Base-by-base conservation (phyloP, 1,140 invertebrate genomes). In the Octopus bimaculoides region DNA sequence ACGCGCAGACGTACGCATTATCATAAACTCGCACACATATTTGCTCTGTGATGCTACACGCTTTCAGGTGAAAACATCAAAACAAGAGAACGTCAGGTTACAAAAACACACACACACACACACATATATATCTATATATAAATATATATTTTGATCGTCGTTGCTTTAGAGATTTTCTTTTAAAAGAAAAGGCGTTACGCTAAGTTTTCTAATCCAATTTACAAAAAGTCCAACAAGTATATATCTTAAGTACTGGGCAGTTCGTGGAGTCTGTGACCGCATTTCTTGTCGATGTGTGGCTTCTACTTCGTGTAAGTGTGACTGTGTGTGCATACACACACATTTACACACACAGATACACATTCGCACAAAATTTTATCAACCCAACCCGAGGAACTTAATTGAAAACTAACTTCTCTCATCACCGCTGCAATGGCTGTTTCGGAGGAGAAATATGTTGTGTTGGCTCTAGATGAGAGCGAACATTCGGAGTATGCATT, bases 401-500 rank as follows among this genome's bases (percentile, higher is more conserved):
- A 17, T 0, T n/a, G 14, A 69, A 20, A 69, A 20, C 5, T 6
- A 69, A 20, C 17, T n/a, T 6, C 8, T 20, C 26, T 20, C 17
- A 61, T 9, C 26, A 6, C 66, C 17, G 9, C 7, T 14, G 66
- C 8, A 20, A 71, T 71, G 66, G 66, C 66, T 6, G 74, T 52
- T 14, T 41, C 74, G 17, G 74, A 52, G 20, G 74, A 75, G 20
- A 52, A 53, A 52, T 75, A 52, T 75, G 74, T 75, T 14, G 74
- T 75, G 17, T 52, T 75, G 26, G 74, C 74, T 6, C 20, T 75
- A 41, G 74, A 75, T 53, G 74, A 75, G 74, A 75, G 74, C 41
- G 74, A 75, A 17, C 74, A 75, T 53, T 75, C 74, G 41, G 74
- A 75, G 17, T 75, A 75, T 17, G 74, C 74, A 4, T 75, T 75